Percentiles rank a stretch among this genome's conserved stretches.
These are phyloP conservation scores for Lacanobia wlatinum DNA, from an alignment of 2,888 invertebrate genomes.

Conservation along the genomic window DNA sequence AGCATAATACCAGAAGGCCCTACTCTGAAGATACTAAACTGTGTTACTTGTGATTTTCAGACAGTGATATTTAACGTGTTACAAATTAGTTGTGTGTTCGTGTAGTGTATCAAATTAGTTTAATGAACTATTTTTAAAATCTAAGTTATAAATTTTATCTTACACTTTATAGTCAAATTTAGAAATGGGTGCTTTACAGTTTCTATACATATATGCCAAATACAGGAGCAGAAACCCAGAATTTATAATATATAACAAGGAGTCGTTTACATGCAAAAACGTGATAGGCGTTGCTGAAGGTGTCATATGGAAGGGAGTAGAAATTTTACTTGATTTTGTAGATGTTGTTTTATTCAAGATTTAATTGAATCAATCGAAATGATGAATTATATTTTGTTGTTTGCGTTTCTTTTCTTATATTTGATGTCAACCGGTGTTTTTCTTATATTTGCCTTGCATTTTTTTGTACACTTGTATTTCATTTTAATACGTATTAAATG, in stretches of 20 bases:
- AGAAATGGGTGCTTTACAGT: conserved; percentile 16
- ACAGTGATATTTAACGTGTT: not conserved
- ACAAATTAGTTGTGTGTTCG: not conserved
- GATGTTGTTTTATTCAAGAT: conserved; percentile 18
- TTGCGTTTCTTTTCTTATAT: not conserved
- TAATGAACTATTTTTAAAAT: not conserved
- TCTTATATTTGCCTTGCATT: not conserved
- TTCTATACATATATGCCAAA: not conserved
- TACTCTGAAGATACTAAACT: not conserved
- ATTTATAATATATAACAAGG: not conserved
- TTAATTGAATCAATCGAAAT: not conserved
- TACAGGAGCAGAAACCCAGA: not conserved
- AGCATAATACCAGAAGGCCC: not conserved
- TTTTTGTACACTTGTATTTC: not conserved
- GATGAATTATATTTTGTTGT: too few relatives aligned
- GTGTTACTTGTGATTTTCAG: not conserved
- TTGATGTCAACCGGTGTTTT: not conserved
- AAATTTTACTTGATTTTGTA: not conserved
- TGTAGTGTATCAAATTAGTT: not conserved
- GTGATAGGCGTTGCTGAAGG: not conserved
- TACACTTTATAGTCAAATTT: too few relatives aligned
- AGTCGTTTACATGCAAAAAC: not conserved
- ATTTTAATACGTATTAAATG: not conserved
- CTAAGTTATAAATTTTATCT: not conserved
- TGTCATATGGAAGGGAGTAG: conserved; percentile 9